Evolutionary conservation across 1,140 invertebrate genomes (phyloP), one percentile per base, ranked within the genome.

Genomic region (Chrysomallon squamiferum): DNA sequence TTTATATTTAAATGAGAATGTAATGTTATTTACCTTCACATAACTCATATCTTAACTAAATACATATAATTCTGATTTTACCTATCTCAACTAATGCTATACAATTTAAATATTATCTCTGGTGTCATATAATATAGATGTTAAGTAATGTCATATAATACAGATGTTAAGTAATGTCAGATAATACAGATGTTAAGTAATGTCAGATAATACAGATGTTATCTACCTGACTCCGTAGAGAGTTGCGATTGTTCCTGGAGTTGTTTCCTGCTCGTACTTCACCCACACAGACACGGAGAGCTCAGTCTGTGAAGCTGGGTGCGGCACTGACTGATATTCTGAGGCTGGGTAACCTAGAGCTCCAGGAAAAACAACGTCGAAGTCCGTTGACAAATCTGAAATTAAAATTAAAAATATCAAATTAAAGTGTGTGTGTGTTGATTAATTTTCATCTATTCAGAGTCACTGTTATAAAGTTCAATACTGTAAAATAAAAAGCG

Each of bases 251-350:
- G 45, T 49, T 9, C 64, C 71, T 15, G 66, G 62, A 6, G 41
- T 45, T 7, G 35, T 57, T 32, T 30, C n/a, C 6, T 45, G 25
- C 3, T 63, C 64, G 56, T 63, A 68, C 38, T 71, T 43, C n/a
- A 73, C 45, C 73, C 73, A 73, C 13, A 66, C 22, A 25, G 68
- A 63, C 20, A 69, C 32, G 1, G 71, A 66, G 18, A 72, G 56
- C 35, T 38, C 6, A 6, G 60, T 57, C 1, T 57, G 49, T 3
- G 71, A 66, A 41, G n/a, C 18, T 11, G 72, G 52, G 13, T 38
- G 35, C 11, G 56, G 58, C 18, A 49, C 29, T 22, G 50, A 43
- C 1, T 50, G 43, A 13, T 45, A 52, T n/a, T 68, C 66, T 18
- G 56, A 50, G 27, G 50, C 29, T 18, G 58, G 43, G 67, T 68